Conservation (phyloP, 2,888 invertebrate species). For the Tromatobia lineatoria region DNA sequence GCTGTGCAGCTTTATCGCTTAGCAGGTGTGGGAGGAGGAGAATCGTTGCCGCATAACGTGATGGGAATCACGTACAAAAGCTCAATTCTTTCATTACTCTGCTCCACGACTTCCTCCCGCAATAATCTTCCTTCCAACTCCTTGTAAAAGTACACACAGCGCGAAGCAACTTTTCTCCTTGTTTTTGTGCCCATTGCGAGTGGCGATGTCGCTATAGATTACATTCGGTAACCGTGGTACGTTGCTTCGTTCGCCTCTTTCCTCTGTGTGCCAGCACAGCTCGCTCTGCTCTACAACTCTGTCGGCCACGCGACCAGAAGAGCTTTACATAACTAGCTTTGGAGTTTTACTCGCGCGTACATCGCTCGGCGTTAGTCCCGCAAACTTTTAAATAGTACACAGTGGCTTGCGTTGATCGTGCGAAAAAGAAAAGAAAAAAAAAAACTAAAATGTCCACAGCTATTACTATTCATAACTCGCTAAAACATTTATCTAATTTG, state of each 20-base stretch:
- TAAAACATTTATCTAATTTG: neutral
- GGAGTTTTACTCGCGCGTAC: constrained; percentile 56
- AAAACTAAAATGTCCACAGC: neutral
- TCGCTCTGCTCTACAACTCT: constrained; percentile 35
- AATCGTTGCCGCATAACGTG: constrained; percentile 18
- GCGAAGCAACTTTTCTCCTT: constrained; percentile 30
- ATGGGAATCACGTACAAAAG: neutral
- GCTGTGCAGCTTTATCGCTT: neutral
- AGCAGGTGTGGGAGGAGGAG: neutral
- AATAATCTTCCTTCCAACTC: neutral
- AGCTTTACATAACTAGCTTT: constrained; percentile 68
- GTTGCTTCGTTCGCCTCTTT: constrained; percentile 8
- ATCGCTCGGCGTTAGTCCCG: constrained; percentile 4
- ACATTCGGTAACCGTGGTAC: constrained; percentile 36
- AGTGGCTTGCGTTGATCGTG: neutral
- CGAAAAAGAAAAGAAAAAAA: neutral
- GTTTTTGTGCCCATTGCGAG: constrained; percentile 1
- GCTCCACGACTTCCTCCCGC: neutral
- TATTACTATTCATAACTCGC: neutral
- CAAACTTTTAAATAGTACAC: constrained; percentile 38
- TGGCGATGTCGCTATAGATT: constrained; percentile 17
- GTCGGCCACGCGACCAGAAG: constrained; percentile 63
- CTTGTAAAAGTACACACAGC: neutral
- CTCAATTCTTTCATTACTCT: neutral
- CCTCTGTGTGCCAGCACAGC: constrained; percentile 16